Conservation (phyloP, 2,113 vertebrate species). For the Heloderma charlesbogerti region DNA sequence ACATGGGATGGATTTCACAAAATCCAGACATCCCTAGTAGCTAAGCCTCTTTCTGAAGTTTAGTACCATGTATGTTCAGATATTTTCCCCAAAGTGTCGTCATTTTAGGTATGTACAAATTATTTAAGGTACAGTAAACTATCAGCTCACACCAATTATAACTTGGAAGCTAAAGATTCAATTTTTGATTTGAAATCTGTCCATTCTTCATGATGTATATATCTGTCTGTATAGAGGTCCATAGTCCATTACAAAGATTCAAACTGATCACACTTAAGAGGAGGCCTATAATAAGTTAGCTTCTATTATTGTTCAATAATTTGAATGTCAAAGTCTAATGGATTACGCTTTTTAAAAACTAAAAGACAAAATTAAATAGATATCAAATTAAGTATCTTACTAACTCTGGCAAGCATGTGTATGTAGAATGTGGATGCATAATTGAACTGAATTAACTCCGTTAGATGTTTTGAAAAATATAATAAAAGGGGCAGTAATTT, state of each 20-base stretch:
- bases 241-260: neutral
- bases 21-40: too few species aligned
- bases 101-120: neutral
- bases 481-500: slow-evolving; percentile 42
- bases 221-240: neutral
- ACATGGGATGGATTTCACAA: too few species aligned
- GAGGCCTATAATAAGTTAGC: neutral
- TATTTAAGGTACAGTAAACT: neutral
- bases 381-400: slow-evolving; percentile 40
- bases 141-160: neutral
- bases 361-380: slow-evolving; percentile 27
- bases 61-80: too few species aligned
- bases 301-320: neutral
- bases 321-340: neutral
- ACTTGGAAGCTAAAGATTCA: neutral
- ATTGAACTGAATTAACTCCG: neutral
- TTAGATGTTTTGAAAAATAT: slow-evolving; percentile 26
- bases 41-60: neutral
- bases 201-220: neutral
- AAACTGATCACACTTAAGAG: neutral
- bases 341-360: neutral
- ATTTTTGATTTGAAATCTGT: neutral
- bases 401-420: slow-evolving; percentile 64
- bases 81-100: neutral
- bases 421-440: slow-evolving; percentile 31